Conservation (phyloP, 1,140 invertebrate species). For the Tribolium madens region DNA sequence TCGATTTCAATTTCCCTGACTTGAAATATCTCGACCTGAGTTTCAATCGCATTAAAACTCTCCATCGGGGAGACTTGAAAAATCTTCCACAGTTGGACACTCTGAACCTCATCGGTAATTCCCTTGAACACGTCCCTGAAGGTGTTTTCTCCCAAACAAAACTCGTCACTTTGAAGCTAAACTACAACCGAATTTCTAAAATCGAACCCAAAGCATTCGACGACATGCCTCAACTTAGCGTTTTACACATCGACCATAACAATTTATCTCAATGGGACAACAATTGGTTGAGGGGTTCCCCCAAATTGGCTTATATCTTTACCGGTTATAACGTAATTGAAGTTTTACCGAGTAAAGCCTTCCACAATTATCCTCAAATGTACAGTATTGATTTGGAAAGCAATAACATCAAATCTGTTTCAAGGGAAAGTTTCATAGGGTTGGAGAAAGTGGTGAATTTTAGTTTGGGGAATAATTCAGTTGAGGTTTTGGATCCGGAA, state of each 20-base stretch:
- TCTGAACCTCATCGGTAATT: conserved; percentile 40
- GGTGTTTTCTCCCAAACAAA: conserved; percentile 44
- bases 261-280: conserved; percentile 43
- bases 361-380: conserved; percentile 1
- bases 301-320: neutral
- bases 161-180: conserved; percentile 41
- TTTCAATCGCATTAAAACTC: neutral
- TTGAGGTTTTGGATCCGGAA: neutral
- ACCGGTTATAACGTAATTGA: neutral
- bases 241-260: conserved; percentile 48
- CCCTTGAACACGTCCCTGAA: conserved; percentile 41
- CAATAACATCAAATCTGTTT: neutral
- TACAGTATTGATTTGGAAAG: conserved; percentile 12
- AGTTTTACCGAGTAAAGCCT: neutral
- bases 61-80: conserved; percentile 38
- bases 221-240: conserved; percentile 37
- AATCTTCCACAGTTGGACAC: conserved; percentile 45
- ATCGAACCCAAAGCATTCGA: conserved; percentile 45
- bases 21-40: neutral
- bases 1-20: neutral
- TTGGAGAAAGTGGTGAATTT: neutral
- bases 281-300: conserved; percentile 45
- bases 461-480: neutral
- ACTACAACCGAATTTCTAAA: conserved; percentile 45
- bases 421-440: neutral